A percentile compares a stretch with the other conserved stretches of the same genome.
Evolutionary conservation across 2,113 vertebrate genomes (phyloP).

Genomic region (Pitta sordida): DNA sequence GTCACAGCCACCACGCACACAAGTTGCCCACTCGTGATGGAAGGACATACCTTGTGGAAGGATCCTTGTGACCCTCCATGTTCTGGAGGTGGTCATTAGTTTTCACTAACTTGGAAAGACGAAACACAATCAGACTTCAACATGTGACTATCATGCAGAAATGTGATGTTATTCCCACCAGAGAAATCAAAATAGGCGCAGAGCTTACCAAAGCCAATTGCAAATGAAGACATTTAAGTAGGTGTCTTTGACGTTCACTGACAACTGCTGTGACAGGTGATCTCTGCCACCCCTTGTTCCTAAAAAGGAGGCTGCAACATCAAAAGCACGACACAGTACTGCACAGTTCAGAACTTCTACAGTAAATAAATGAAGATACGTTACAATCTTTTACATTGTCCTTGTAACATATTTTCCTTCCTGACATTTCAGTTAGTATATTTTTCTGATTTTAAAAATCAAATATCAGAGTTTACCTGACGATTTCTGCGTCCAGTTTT

Average conservation of each 20-base stretch:
- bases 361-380: background rate
- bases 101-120: background rate
- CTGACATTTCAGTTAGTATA: background rate
- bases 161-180: rapidly evolving
- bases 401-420: background rate
- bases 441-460: background rate
- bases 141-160: rapidly evolving
- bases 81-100: background rate
- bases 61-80: rapidly evolving
- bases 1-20: rapidly evolving
- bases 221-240: background rate
- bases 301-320: background rate
- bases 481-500: background rate
- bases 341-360: background rate
- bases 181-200: background rate
- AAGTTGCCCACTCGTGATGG: too few relatives aligned
- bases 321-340: rapidly evolving
- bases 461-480: background rate
- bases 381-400: background rate
- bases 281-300: background rate
- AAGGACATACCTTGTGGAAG: rapidly evolving
- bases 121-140: background rate
- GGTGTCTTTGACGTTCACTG: background rate
- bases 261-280: background rate
- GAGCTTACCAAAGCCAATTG: background rate